These are phyloP conservation scores for Nothobranchius kuhntae DNA, from an alignment of 2,113 vertebrate genomes.

Conservation along the genomic window DNA sequence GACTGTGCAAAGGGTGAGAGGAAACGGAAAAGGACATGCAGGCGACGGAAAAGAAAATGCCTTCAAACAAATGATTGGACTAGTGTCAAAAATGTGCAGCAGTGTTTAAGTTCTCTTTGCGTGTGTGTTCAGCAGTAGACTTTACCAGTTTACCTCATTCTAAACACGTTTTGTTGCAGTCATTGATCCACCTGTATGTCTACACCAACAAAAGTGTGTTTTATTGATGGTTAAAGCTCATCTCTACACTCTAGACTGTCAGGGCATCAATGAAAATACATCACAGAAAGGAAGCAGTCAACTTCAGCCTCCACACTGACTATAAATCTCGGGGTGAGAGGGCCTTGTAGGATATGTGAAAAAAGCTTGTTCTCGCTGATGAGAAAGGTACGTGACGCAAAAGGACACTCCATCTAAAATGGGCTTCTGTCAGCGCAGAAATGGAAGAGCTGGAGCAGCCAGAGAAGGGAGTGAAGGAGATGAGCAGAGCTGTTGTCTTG, in stretches of 20 bases:
- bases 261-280: constrained; percentile 75
- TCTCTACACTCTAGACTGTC: constrained; percentile 64
- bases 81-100: background rate
- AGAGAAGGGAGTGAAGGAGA: constrained; percentile 26
- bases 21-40: background rate
- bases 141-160: constrained; percentile 22
- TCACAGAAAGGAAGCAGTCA: constrained; percentile 69
- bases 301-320: constrained; percentile 67
- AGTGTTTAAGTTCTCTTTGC: background rate
- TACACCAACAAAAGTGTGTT: constrained; percentile 54
- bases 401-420: constrained; percentile 78
- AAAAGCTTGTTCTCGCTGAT: constrained; percentile 66
- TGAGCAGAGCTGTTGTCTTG: constrained; percentile 48
- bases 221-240: constrained; percentile 75
- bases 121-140: constrained; percentile 11
- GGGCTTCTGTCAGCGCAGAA: constrained; percentile 62
- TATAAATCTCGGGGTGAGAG: constrained; percentile 77
- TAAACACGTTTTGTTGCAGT: constrained; percentile 24
- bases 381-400: constrained; percentile 75
- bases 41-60: background rate
- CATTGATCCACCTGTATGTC: constrained; percentile 38
- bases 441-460: constrained; percentile 47
- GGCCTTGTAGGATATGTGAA: constrained; percentile 69
- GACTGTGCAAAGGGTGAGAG: constrained; percentile 8
- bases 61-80: background rate